Evolutionary conservation across 2,113 vertebrate genomes (phyloP).

Genomic region (Catharus bicknelli): DNA sequence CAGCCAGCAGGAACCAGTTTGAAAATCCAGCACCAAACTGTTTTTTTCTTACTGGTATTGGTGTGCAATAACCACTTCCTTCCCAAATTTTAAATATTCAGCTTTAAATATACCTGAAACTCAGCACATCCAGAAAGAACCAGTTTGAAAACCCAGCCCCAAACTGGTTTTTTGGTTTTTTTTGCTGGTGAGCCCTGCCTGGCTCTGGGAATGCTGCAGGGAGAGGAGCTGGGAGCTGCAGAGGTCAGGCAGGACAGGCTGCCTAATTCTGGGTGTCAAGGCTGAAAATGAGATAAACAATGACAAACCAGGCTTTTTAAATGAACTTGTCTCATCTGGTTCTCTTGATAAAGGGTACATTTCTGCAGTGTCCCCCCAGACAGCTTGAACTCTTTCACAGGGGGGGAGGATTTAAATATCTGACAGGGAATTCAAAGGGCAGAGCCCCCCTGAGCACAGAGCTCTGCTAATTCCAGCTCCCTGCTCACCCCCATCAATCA

Average conservation of each 20-base stretch:
- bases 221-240: not conserved
- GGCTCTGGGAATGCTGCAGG: not conserved
- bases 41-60: not conserved
- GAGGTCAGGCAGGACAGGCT: conserved; percentile 72
- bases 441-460: not conserved
- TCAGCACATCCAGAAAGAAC: not conserved
- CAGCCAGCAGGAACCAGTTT: accelerated
- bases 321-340: conserved; percentile 91
- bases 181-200: too few species aligned
- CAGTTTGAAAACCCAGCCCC: not conserved
- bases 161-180: not conserved
- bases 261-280: conserved; percentile 83
- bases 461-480: conserved; percentile 29
- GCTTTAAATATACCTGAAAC: not conserved
- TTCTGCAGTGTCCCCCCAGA: conserved; percentile 46
- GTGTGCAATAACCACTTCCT: not conserved
- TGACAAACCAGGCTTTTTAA: conserved; percentile 80
- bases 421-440: conserved; percentile 61
- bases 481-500: conserved; percentile 50
- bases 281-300: conserved; percentile 87
- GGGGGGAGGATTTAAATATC: conserved; percentile 26
- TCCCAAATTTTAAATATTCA: not conserved
- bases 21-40: not conserved
- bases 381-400: conserved; percentile 73
- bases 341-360: conserved; percentile 74